Base-by-base conservation (phyloP, 2,888 invertebrate genomes). In the Agrochola macilenta region DNA sequence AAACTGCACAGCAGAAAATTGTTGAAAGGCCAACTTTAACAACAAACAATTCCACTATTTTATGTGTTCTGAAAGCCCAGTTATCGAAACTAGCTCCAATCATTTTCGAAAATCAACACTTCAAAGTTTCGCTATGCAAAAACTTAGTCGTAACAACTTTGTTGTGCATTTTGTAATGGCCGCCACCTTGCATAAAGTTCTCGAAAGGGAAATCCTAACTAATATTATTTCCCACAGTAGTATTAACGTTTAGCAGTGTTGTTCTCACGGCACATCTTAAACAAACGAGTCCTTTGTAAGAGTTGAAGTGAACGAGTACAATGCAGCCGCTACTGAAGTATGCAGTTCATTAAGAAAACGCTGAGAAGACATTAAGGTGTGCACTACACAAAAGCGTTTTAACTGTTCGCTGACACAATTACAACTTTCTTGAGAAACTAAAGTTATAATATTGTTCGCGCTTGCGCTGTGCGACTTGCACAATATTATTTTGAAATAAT, bases 61-160 rank as follows among this genome's bases (percentile, higher is more conserved):
- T 23, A 64, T 57, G 76, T 73, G 69, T 68, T 68, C 30, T 68
- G 35, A 68, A 35, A 54, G 54, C n/a, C 35, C 23, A 69, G 52
- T 66, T 72, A 69, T 26, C 63, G 61, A 39, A 78, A 78, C 76
- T 64, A 9, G 69, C 39, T 65, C 78, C 81, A 86, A 83, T 78
- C 78, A 78, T 81, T 87, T 80, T 70, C 72, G 58, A 35, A 84
- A 87, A 87, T 88, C 89, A 88, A 91, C 90, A 90, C 89, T 91
- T 91, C 90, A 92, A 91, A 92, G 89, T 90, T 92, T 87, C 12
- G 17, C 71, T 57, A 39, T 78, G 78, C 76, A 82, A 79, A 87
- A 89, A 87, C 87, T 87, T 87, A 1, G 54, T 54, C 61, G 79
- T 17, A 35, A 39, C 7, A 35, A n/a, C 35, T 39, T 57, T 20